phyloP scores from a whole-genome alignment of 2,888 invertebrate species.

The Automeris io region DNA sequence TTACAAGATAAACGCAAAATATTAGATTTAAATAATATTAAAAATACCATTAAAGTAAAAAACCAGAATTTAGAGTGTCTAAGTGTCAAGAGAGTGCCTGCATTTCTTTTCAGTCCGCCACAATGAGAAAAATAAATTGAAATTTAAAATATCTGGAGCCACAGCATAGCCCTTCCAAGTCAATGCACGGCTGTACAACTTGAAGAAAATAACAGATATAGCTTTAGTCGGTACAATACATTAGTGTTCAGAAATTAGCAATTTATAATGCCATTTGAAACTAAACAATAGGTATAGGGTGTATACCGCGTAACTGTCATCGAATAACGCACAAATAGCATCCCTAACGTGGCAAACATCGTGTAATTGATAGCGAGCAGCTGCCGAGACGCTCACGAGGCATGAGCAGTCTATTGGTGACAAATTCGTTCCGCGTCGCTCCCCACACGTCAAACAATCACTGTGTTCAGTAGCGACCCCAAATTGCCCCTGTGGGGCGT shows the following conservation, averaged over 20 bases:
- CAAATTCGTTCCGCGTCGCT: conserved; percentile 57
- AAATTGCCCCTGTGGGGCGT: conserved; percentile 46
- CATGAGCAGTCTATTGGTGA: conserved; percentile 53
- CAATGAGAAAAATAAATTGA: no score
- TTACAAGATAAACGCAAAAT: no score
- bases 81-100: no score
- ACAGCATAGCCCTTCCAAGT: no score
- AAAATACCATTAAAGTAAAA: no score
- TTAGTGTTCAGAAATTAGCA: not conserved
- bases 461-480: conserved; percentile 36
- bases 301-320: conserved; percentile 62
- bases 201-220: no score
- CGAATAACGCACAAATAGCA: conserved; percentile 64
- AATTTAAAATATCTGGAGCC: no score
- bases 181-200: no score
- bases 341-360: conserved; percentile 67
- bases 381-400: conserved; percentile 38
- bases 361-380: conserved; percentile 64
- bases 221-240: not conserved
- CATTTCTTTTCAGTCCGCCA: no score
- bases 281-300: conserved; percentile 21
- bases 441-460: conserved; percentile 43
- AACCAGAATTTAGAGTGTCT: no score
- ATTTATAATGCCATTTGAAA: conserved; percentile 13
- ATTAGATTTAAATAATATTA: no score